Evolutionary conservation across 2,113 vertebrate species (phyloP).

Genomic region (Carlito syrichta): DNA sequence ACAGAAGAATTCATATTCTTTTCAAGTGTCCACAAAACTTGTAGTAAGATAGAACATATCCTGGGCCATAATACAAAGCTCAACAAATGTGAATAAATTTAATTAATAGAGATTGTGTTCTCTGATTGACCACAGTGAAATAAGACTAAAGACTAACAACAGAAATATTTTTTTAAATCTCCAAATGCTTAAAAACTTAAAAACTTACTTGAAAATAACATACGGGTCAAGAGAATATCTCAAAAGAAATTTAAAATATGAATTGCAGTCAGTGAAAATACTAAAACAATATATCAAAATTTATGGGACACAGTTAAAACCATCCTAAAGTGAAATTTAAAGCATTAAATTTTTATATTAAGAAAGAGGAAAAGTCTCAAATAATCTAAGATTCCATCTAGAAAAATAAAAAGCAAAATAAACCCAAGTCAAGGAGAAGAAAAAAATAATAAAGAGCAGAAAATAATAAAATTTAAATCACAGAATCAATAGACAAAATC

Average conservation of each 20-base stretch:
- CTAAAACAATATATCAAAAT: neutral
- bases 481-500: slow-evolving; percentile 14
- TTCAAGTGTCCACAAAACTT: neutral
- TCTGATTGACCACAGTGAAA: neutral
- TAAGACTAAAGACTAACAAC: neutral
- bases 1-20: neutral
- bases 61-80: neutral
- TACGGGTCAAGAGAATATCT: neutral
- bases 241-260: neutral
- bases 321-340: neutral
- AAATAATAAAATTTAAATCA: neutral
- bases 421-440: neutral
- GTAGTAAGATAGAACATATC: neutral
- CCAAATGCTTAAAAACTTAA: neutral
- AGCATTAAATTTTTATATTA: neutral
- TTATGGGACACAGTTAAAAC: neutral
- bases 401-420: neutral
- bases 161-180: too few species aligned
- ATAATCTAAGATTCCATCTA: neutral
- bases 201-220: neutral
- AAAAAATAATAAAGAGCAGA: neutral
- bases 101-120: neutral
- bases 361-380: neutral
- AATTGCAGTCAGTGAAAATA: neutral
- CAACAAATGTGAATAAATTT: neutral